Percentiles rank a stretch among this genome's conserved stretches.
Conservation (phyloP, 2,888 invertebrate species). For the Mythimna impura region DNA sequence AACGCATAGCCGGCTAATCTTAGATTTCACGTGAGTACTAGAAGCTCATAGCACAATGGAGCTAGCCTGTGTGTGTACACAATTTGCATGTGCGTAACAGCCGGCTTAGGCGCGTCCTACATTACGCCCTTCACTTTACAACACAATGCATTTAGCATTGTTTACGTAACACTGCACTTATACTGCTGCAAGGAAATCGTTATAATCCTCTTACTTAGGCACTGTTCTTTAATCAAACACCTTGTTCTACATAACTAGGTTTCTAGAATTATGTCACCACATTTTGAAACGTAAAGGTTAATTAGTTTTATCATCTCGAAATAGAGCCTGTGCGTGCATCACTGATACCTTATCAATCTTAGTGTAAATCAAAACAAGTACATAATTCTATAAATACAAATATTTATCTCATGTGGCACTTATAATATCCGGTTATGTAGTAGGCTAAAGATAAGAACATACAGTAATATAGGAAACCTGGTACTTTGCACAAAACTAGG, state of each 20-base stretch:
- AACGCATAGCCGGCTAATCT: conserved; percentile 41
- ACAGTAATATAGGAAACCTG: conserved; percentile 39
- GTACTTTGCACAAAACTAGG: conserved; percentile 28
- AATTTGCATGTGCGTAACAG: conserved; percentile 61
- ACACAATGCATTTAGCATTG: conserved; percentile 68
- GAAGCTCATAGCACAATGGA: conserved; percentile 53
- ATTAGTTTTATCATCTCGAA: conserved; percentile 24
- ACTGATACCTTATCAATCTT: conserved; percentile 45
- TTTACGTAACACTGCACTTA: conserved; percentile 69
- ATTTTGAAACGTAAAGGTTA: conserved; percentile 18
- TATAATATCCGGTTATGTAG: conserved; percentile 26
- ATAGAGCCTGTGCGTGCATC: conserved; percentile 29
- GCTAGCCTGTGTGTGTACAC: conserved; percentile 46
- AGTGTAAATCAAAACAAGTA: conserved; percentile 31
- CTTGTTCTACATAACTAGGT: conserved; percentile 26
- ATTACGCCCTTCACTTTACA: conserved; percentile 72
- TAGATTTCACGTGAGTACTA: conserved; percentile 54
- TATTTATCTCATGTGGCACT: conserved; percentile 22
- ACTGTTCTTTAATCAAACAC: conserved; percentile 36
- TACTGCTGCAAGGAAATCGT: conserved; percentile 64
- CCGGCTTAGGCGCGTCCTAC: conserved; percentile 69
- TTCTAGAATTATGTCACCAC: conserved; percentile 34
- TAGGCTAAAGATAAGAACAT: conserved; percentile 38
- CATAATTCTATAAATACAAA: conserved; percentile 32
- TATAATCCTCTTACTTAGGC: conserved; percentile 59